Base-by-base conservation (phyloP, 2,797 vertebrate genomes). In the Trachurus trachurus region DNA sequence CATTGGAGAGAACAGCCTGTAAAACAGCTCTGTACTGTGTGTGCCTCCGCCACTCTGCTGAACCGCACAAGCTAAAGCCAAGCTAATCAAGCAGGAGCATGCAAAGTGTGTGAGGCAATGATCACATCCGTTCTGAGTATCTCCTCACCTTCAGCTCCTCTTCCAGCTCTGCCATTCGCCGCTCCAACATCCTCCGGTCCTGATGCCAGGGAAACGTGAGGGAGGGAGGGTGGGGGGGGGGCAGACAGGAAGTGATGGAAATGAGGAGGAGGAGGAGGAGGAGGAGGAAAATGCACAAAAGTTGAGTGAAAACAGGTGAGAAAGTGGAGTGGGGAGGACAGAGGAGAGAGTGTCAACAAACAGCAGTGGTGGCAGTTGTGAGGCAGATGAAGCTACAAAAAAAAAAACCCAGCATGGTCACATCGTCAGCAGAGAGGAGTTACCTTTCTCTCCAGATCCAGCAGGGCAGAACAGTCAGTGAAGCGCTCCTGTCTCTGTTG, bases 401-500 rank as follows among this genome's bases (percentile, higher is more conserved):
- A 26, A 26, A 67, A 62, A 34, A 34, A 6, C 31, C 37, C 11
- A 64, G 47, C 31, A 67, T 45, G 56, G 5, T 26, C 21, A 59
- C 50, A 58, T 56, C n/a, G 31, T 21, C 9, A 21, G 65, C 21
- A 26, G 47, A n/a, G 53, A 69, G 15, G 56, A 26, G 22, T 90
- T 93, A 96, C 96, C 94, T 96, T 97, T 77, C 95, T 96, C 89
- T 97, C 96, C 81, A 95, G 88, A 57, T 96, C 96, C 87, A 97
- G 79, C 78, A 96, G 78, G 83, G 95, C 95, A 3, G 96, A 95
- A 74, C 96, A 96, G 93, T 97, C 96, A 45, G 79, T 95, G 69
- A 96, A 90, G 70, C 96, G 93, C 88, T 96, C 96, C 84, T 96
- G 96, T 85, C 95, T 95, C 96, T 97, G 93, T 71, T 31, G 70